Percentiles rank a stretch among this genome's conserved stretches.
phyloP scores from a whole-genome alignment of 2,888 invertebrate genomes.

The Seira musarum region DNA sequence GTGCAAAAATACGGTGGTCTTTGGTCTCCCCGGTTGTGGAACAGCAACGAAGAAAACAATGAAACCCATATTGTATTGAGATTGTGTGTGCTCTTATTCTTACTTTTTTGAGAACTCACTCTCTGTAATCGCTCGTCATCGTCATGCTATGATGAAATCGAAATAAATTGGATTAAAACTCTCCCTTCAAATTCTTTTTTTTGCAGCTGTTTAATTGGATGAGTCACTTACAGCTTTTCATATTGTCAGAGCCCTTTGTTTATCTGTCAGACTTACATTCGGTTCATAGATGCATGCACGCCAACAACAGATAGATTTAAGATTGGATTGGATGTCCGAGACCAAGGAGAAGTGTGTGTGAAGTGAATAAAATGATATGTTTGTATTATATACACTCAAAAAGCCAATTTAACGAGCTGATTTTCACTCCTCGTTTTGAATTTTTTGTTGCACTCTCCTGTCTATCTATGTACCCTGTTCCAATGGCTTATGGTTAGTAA shows the following conservation, averaged over 20 bases:
- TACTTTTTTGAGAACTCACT: no score
- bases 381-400: no score
- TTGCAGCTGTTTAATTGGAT: constrained; percentile 51
- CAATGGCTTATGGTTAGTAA: no score
- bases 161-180: constrained; percentile 54
- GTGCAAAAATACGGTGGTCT: not conserved
- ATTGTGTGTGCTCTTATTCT: no score
- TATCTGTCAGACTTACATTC: not conserved
- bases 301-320: not conserved
- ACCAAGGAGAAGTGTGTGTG: no score
- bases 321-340: no score
- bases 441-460: constrained; percentile 24
- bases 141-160: constrained; percentile 36
- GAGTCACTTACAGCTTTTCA: constrained; percentile 26
- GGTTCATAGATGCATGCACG: no score
- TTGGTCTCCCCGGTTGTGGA: not conserved
- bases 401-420: constrained; percentile 27
- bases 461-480: constrained; percentile 26
- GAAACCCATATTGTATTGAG: no score
- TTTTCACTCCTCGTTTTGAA: constrained; percentile 16
- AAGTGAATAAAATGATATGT: no score
- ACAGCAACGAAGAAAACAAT: not conserved
- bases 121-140: no score
- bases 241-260: not conserved
- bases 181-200: constrained; percentile 39